Conservation (phyloP, 2,797 vertebrate genomes). For the Pseudotriccus pelzelni region DNA sequence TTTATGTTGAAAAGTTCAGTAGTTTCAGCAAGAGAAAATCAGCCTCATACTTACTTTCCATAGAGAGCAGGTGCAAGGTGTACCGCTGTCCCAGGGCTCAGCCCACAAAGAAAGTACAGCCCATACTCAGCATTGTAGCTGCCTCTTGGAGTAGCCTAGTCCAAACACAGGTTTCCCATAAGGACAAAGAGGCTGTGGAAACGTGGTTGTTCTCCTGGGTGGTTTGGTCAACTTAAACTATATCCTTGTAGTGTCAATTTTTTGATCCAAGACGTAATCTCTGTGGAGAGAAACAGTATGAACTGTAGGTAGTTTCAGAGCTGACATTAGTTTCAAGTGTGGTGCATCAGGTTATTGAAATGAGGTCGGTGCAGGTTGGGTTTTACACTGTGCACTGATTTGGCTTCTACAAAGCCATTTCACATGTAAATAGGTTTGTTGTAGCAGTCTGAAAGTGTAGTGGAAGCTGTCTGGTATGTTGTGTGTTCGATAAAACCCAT, state of each 20-base stretch:
- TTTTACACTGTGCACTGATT: background rate
- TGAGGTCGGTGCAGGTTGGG: background rate
- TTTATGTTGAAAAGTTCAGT: background rate
- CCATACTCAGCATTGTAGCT: background rate
- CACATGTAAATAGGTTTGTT: background rate
- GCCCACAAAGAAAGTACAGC: background rate
- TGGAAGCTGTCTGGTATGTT: background rate
- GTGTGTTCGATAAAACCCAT: background rate
- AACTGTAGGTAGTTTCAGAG: background rate
- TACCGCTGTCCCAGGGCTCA: background rate
- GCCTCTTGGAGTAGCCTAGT: background rate
- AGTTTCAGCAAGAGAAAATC: background rate
- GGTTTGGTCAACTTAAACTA: background rate
- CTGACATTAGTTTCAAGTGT: background rate
- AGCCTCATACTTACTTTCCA: fast-evolving
- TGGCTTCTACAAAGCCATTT: background rate
- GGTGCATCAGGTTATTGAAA: background rate
- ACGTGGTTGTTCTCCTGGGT: background rate
- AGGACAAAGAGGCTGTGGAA: background rate
- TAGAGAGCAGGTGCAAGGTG: background rate
- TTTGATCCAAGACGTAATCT: background rate
- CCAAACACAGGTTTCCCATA: background rate
- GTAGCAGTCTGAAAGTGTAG: background rate
- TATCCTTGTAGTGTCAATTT: background rate
- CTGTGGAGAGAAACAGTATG: background rate